Evolutionary conservation across 2,797 vertebrate species (phyloP).

Genomic region (Darevskia mixta): DNA sequence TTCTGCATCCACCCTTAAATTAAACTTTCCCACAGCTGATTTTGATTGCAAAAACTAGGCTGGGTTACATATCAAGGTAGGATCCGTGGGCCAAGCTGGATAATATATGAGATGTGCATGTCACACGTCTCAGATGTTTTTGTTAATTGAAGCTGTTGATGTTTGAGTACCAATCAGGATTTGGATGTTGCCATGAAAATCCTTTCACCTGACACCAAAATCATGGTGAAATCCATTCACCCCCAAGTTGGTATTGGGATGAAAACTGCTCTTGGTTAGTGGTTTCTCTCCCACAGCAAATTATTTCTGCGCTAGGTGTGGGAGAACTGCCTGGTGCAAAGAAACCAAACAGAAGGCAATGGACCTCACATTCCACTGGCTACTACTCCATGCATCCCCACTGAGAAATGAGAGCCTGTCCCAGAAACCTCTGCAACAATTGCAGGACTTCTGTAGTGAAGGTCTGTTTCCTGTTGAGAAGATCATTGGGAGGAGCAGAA

Average conservation of each 20-base stretch:
- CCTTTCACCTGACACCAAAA: neutral
- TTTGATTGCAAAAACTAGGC: neutral
- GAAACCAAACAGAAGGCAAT: too few relatives aligned
- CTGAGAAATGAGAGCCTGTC: too few relatives aligned
- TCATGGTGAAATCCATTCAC: neutral
- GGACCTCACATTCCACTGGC: too few relatives aligned
- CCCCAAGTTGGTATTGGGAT: neutral
- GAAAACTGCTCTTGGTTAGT: neutral
- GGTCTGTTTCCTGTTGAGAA: too few relatives aligned
- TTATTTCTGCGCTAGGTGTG: neutral
- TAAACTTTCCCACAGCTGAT: neutral
- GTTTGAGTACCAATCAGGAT: too few relatives aligned
- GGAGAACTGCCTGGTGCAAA: too few relatives aligned
- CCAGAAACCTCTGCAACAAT: too few relatives aligned
- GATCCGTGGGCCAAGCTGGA: neutral
- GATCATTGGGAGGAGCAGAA: too few relatives aligned
- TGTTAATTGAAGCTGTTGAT: neutral
- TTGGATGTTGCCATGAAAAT: neutral
- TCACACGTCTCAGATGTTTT: neutral
- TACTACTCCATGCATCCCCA: too few relatives aligned
- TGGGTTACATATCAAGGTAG: too few relatives aligned
- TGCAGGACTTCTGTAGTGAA: too few relatives aligned
- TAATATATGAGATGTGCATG: neutral
- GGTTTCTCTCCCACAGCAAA: neutral
- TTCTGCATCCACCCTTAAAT: neutral